Evolutionary conservation across 2,113 vertebrate species (phyloP).

Genomic region (Zosterops japonicus): DNA sequence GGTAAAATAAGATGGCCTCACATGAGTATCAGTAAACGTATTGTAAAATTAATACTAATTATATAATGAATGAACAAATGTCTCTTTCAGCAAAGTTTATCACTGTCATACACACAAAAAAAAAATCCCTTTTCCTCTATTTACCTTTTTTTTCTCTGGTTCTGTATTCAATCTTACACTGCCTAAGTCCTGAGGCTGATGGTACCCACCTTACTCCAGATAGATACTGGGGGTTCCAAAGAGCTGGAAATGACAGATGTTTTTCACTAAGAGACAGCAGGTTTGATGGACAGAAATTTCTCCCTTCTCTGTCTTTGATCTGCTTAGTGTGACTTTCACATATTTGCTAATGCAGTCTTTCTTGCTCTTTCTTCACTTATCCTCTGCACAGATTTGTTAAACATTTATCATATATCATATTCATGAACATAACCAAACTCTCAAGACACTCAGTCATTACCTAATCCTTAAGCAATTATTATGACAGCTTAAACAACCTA

Average conservation of each 20-base stretch:
- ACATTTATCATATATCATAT: neutral
- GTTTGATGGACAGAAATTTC: neutral
- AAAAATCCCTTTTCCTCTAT: neutral
- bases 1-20: neutral
- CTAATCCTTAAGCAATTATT: neutral
- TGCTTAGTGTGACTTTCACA: neutral
- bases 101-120: neutral
- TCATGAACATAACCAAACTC: neutral
- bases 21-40: neutral
- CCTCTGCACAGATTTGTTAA: neutral
- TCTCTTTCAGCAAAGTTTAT: neutral
- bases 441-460: neutral
- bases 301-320: neutral
- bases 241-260: neutral
- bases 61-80: neutral
- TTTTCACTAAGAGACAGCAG: neutral
- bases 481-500: neutral
- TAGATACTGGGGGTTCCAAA: accelerated
- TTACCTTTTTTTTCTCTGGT: neutral
- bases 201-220: neutral
- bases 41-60: neutral
- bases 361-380: neutral
- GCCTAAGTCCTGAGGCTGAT: neutral
- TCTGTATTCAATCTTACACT: neutral
- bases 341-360: neutral